Evolutionary conservation across 2,888 invertebrate genomes (phyloP), one percentile per base, ranked within the genome.

Genomic region (Gnatocerus cornutus): DNA sequence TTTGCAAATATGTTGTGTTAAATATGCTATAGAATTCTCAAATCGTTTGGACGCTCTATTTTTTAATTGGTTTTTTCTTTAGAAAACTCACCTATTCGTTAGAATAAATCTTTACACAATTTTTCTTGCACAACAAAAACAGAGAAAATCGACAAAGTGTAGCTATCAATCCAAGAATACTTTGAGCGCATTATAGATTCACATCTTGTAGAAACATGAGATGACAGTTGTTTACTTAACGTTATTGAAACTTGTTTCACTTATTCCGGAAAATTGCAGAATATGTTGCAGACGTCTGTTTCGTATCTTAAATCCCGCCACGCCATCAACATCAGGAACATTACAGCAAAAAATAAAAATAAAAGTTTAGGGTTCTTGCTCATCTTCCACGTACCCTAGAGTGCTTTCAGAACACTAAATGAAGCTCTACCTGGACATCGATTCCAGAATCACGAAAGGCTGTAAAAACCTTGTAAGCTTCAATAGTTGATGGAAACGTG

Each of bases 391-490:
- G 43, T 43, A 43, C 43, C 43, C 43, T 16, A 8, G 46, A 46
- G 21, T 46, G 46, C 13, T 46, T 46, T 46, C 16, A 46, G 46
- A 43, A 21, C 46, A 46, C 21, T 46, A 46, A 46, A 46, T 46
- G 46, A 46, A 21, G 46, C 46, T 21, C 21, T 46, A 16, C 46
- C 46, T 46, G 46, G 46, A 46, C 46, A 46, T 46, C 16, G 46
- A 46, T 16, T 46, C 13, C 21, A 14, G 14, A 46, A 46, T 46
- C 46, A 46, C 46, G 46, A 16, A 46, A 46, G 14, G 46, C 2
- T 16, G 46, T 46, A 46, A 46, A 46, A 46, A 46, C 46, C 21
- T n/a, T 46, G 46, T 14, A 46, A 43, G 43, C 43, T 43, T 43
- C 4, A 43, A 43, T 43, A 43, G 43, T 43, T 43, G 13, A 43